phyloP scores from a whole-genome alignment of 2,113 vertebrate species.

The Salvelinus namaycush region DNA sequence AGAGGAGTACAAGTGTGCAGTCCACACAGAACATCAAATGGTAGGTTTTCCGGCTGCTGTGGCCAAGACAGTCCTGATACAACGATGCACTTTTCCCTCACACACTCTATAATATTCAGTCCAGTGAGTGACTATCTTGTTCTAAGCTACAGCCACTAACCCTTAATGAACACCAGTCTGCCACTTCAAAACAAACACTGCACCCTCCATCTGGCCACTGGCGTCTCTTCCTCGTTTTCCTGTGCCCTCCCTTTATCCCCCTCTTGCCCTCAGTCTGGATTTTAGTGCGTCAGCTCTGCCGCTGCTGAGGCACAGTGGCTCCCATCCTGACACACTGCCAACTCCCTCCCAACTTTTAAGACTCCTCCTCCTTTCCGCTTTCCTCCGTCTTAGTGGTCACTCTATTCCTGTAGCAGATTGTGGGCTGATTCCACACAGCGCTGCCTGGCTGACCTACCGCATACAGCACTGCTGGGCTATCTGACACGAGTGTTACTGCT shows the following conservation, averaged over 20 bases:
- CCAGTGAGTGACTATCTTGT: conserved; percentile 21
- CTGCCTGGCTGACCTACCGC: conserved; percentile 30
- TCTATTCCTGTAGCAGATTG: conserved; percentile 1
- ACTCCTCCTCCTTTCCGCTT: conserved; percentile 42
- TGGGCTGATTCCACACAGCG: not conserved
- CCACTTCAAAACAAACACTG: conserved; percentile 65
- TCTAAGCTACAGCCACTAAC: conserved; percentile 31
- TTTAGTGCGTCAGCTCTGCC: conserved; percentile 73
- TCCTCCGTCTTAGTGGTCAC: conserved; percentile 31
- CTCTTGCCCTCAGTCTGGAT: conserved; percentile 23
- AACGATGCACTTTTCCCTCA: conserved; percentile 25
- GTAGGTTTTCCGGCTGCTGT: conserved; percentile 21
- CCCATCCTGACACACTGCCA: conserved; percentile 61
- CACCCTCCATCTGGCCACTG: conserved; percentile 59
- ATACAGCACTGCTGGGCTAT: conserved; percentile 28
- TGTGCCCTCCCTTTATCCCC: conserved; percentile 23
- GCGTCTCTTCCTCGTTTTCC: conserved; percentile 31
- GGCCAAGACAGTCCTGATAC: conserved; percentile 7
- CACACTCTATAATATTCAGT: conserved; percentile 11
- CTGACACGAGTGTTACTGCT: conserved; percentile 19
- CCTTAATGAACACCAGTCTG: conserved; percentile 34
- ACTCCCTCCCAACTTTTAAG: conserved; percentile 56
- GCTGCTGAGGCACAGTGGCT: conserved; percentile 53
- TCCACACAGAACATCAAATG: conserved; percentile 33
- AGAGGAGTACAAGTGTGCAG: conserved; percentile 24